Percentiles rank a stretch among this genome's conserved stretches.
phyloP scores from a whole-genome alignment of 2,888 invertebrate species.

The Pyrocoelia pectoralis region DNA sequence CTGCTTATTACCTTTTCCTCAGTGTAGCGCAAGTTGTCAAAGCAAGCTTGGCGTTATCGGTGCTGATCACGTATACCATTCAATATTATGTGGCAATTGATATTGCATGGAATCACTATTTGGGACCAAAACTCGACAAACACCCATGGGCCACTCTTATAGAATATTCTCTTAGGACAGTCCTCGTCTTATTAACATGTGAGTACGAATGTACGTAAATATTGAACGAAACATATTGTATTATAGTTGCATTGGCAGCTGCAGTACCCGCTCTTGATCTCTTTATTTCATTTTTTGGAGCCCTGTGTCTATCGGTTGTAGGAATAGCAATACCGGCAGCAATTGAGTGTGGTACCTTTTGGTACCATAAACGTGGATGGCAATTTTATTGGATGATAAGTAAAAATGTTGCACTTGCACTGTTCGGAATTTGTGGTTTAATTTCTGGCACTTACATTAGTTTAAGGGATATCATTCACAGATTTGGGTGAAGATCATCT shows the following conservation, averaged over 20 bases:
- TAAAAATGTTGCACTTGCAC: constrained; percentile 66
- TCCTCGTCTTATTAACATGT: constrained; percentile 85
- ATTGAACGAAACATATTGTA: constrained; percentile 41
- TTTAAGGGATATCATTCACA: constrained; percentile 65
- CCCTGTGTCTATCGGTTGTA: constrained; percentile 85
- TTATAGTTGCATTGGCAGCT: constrained; percentile 82
- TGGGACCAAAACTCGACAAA: constrained; percentile 67
- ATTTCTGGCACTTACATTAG: constrained; percentile 73
- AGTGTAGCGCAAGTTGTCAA: constrained; percentile 78
- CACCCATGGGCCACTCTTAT: constrained; percentile 68
- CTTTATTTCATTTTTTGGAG: constrained; percentile 84
- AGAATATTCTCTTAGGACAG: constrained; percentile 82
- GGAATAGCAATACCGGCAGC: constrained; percentile 91
- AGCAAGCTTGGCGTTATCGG: constrained; percentile 77
- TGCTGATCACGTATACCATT: constrained; percentile 91
- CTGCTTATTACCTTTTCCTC: no score
- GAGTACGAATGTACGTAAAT: constrained; percentile 57
- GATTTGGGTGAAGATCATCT: constrained; percentile 51
- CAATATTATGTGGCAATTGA: constrained; percentile 96
- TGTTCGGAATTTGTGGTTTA: constrained; percentile 70
- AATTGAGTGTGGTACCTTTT: constrained; percentile 84
- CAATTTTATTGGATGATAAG: constrained; percentile 58
- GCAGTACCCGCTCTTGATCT: constrained; percentile 85
- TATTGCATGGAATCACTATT: constrained; percentile 87
- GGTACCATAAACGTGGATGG: constrained; percentile 69